Conservation (phyloP, 1,140 invertebrate species). For the Scaptomyza hsui region DNA sequence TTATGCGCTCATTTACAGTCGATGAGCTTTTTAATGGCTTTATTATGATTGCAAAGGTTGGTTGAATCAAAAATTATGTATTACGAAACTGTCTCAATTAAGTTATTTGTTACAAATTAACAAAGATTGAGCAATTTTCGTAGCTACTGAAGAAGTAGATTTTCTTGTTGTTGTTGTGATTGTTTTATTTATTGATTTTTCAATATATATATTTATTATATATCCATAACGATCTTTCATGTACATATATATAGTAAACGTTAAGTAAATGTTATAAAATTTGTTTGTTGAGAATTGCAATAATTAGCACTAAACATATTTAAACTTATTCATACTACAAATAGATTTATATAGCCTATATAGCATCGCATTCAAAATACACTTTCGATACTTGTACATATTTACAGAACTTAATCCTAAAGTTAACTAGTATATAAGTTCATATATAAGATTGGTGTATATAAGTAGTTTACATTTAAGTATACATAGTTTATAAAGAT, state of each 20-base stretch:
- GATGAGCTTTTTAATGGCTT: constrained; percentile 68
- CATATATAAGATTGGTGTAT: constrained; percentile 13
- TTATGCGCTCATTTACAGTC: constrained; percentile 71
- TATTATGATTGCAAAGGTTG: constrained; percentile 57
- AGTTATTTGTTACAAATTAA: constrained; percentile 45
- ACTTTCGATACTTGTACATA: constrained; percentile 18
- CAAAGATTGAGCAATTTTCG: constrained; percentile 3
- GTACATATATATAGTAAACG: constrained; percentile 62
- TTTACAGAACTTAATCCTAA: constrained; percentile 31
- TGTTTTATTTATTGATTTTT: constrained; percentile 76
- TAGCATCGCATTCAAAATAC: constrained; percentile 33
- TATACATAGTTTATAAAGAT: constrained; percentile 34
- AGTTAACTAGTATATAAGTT: neutral
- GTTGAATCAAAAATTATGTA: constrained; percentile 21
- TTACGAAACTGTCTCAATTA: constrained; percentile 38
- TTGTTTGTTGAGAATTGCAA: constrained; percentile 68
- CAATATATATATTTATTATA: constrained; percentile 26
- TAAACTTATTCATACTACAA: constrained; percentile 50
- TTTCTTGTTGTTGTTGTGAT: constrained; percentile 52
- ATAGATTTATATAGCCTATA: constrained; percentile 23
- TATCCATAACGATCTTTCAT: constrained; percentile 70
- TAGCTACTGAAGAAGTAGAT: neutral
- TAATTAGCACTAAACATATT: constrained; percentile 77
- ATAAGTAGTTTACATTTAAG: constrained; percentile 14
- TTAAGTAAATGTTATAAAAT: constrained; percentile 81